Base-by-base conservation (phyloP, 2,888 invertebrate genomes). In the Megalurothrips usitatus region DNA sequence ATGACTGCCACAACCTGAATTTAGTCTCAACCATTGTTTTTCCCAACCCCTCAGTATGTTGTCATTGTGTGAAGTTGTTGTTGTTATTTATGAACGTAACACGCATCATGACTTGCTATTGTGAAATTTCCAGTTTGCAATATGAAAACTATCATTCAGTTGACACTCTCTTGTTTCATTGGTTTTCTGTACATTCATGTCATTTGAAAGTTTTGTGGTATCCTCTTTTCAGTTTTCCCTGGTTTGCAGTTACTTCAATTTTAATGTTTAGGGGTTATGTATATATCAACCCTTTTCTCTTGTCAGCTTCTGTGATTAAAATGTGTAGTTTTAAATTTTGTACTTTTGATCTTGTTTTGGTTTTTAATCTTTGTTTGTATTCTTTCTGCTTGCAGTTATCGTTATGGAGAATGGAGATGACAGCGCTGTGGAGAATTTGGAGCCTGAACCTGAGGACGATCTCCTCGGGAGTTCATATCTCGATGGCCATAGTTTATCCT, bases 351-450 rank as follows among this genome's bases (percentile, higher is more conserved):
- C 4, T n/a, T 14, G 17, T 14, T 2, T 9, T 9, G 10, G 52
- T 52, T 0, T 58, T 58, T 58, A 19, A 58, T 19, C 10, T 75
- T 23, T 26, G 8, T 75, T 26, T 23, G 23, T 8, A 26, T 9
- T 26, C 11, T 26, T 10, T 75, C 10, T 26, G n/a, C 9, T 26
- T 75, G 8, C 68, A 75, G 68, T 75, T n/a, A 75, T 75, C 68
- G 68, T 75, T 75, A 75, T 75, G 68, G 68, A 75, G 68, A 75
- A 75, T 75, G 68, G 68, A 23, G 68, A 75, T 75, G 68, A 75
- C 23, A 23, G 26, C 1, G n/a, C 68, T 8, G 8, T 75, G 68
- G 68, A 75, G 68, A 75, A 75, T 26, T 23, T 75, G 68, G 68
- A 75, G 68, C 68, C 68, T 26, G 68, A 75, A 26, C 68, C 68